phyloP scores from a whole-genome alignment of 2,797 vertebrate genomes.

The Philypnodon macrostomus region DNA sequence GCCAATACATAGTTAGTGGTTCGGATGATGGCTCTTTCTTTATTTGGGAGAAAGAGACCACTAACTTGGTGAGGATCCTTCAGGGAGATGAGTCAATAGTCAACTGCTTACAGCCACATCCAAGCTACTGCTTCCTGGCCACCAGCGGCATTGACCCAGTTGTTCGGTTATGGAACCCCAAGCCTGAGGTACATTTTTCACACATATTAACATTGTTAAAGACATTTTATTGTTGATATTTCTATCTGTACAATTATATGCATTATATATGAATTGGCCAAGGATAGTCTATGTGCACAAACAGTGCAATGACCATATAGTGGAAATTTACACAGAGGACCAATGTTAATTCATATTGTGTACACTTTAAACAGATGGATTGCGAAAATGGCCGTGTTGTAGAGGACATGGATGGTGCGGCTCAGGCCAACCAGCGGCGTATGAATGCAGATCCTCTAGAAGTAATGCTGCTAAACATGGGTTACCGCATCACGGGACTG shows the following conservation, averaged over 20 bases:
- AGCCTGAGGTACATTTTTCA: conserved; percentile 84
- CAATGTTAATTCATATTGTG: not conserved
- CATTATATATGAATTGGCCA: too few relatives aligned
- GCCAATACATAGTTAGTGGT: conserved; percentile 96
- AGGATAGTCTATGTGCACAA: too few relatives aligned
- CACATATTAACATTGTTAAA: too few relatives aligned
- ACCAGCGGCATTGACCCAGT: conserved; percentile 97
- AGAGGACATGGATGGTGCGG: conserved; percentile 96
- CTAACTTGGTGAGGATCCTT: conserved; percentile 93
- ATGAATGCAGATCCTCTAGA: conserved; percentile 98
- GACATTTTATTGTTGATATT: too few relatives aligned
- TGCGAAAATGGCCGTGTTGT: conserved; percentile 89
- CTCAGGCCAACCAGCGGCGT: conserved; percentile 94
- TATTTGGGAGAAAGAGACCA: conserved; percentile 98
- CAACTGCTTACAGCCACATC: conserved; percentile 97
- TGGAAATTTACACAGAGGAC: too few relatives aligned
- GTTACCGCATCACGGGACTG: conserved; percentile 95
- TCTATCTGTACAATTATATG: too few relatives aligned
- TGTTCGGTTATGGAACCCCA: conserved; percentile 93
- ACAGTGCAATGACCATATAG: too few relatives aligned
- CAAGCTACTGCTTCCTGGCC: conserved; percentile 96
- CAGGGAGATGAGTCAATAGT: conserved; percentile 98
- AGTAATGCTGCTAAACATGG: conserved; percentile 99
- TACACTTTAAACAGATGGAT: conserved; percentile 79
- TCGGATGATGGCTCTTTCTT: conserved; percentile 98